phyloP scores from a whole-genome alignment of 2,888 invertebrate species.

The Cataglyphis rosenhaueri region DNA sequence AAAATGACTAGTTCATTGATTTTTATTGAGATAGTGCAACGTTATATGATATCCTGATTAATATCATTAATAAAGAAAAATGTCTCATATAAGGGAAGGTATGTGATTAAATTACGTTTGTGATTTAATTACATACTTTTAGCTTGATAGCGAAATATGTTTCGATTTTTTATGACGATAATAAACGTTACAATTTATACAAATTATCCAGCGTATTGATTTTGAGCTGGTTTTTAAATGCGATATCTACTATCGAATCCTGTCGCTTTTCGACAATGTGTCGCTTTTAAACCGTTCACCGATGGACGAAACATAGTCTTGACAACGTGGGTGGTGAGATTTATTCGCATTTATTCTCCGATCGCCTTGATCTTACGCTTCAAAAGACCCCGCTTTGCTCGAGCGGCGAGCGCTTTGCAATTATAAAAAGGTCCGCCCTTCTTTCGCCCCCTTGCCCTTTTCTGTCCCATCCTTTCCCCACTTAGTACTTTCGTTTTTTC shows the following conservation, averaged over 20 bases:
- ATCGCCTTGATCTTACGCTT: conserved; percentile 75
- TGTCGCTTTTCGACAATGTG: conserved; percentile 45
- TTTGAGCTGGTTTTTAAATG: conserved; percentile 21
- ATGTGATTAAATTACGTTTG: neutral
- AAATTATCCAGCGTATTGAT: conserved; percentile 17
- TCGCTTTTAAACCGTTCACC: conserved; percentile 41
- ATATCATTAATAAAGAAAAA: conserved; percentile 7
- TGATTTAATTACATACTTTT: too few species aligned
- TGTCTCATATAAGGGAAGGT: neutral
- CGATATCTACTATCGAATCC: conserved; percentile 21
- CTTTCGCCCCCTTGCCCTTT: conserved; percentile 55
- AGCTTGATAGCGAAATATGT: too few species aligned
- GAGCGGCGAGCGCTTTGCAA: conserved; percentile 78
- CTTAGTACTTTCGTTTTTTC: conserved; percentile 66
- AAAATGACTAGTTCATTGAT: conserved; percentile 39
- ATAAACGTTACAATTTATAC: conserved; percentile 7
- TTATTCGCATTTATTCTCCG: conserved; percentile 74
- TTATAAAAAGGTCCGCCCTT: conserved; percentile 77
- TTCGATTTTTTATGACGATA: conserved; percentile 7
- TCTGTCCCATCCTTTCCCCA: conserved; percentile 49
- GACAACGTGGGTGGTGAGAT: conserved; percentile 64
- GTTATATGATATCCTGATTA: conserved; percentile 21
- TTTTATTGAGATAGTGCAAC: conserved; percentile 36
- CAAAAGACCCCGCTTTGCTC: conserved; percentile 70
- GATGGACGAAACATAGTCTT: conserved; percentile 43